Evolutionary conservation across 2,888 invertebrate species (phyloP).

Genomic region (Thumatha senex): DNA sequence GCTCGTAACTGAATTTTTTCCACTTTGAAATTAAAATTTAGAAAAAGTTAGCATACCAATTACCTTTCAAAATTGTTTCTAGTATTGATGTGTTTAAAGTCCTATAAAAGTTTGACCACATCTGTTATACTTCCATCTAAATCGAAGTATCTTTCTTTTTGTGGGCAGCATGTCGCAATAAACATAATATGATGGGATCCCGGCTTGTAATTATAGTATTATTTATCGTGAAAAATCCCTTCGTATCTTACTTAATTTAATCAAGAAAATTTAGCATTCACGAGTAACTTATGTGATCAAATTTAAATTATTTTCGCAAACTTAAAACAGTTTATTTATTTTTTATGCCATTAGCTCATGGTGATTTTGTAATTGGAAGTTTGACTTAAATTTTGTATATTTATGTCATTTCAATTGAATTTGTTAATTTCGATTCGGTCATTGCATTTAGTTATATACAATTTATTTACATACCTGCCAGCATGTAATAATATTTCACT

Average conservation of each 20-base stretch:
- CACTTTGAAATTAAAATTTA: too few relatives aligned
- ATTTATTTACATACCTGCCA: too few relatives aligned
- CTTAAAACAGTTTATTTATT: constrained; percentile 27
- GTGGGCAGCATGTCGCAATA: constrained; percentile 58
- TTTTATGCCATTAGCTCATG: constrained; percentile 17
- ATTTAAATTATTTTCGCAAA: constrained; percentile 33
- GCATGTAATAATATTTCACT: too few relatives aligned
- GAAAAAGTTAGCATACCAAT: too few relatives aligned
- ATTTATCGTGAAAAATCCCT: constrained; percentile 58
- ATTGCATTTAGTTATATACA: too few relatives aligned
- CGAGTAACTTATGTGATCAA: too few relatives aligned
- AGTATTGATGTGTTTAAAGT: too few relatives aligned
- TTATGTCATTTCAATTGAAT: too few relatives aligned
- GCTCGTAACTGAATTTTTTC: too few relatives aligned
- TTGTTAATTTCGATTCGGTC: too few relatives aligned
- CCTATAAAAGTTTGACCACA: neutral
- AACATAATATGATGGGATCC: constrained; percentile 56
- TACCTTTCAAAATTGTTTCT: too few relatives aligned
- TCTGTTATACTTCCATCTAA: constrained; percentile 43
- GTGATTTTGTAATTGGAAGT: constrained; percentile 10
- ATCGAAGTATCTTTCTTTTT: constrained; percentile 58
- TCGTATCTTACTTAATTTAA: constrained; percentile 56
- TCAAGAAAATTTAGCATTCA: constrained; percentile 55
- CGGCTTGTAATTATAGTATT: constrained; percentile 52
- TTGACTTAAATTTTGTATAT: neutral